Conservation (phyloP, 2,113 vertebrate genomes). For the Nansenia antarctica region DNA sequence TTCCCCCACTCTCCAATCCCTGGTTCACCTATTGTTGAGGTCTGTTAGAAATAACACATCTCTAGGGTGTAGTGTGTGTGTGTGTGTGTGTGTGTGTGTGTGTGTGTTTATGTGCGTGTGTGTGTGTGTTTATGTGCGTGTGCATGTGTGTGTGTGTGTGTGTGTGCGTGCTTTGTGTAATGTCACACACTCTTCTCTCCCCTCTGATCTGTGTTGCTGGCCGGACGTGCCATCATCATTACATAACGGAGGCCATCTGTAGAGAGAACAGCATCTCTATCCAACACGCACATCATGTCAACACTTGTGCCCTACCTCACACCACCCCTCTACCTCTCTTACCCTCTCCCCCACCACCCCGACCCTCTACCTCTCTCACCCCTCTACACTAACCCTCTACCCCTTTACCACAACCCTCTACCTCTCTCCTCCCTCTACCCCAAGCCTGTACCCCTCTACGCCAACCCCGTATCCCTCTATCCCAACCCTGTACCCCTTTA, state of each 20-base stretch:
- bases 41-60: constrained; percentile 22
- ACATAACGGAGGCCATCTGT: too few species aligned
- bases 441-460: constrained; percentile 7
- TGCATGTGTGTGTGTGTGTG: background rate
- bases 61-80: too few species aligned
- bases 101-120: too few species aligned
- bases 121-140: background rate
- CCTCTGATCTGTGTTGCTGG: too few species aligned
- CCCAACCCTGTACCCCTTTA: constrained; percentile 1
- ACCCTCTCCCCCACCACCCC: background rate
- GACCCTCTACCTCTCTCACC: too few species aligned
- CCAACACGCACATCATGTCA: too few species aligned
- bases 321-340: background rate
- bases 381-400: background rate
- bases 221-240: too few species aligned
- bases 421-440: background rate
- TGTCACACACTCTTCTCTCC: too few species aligned
- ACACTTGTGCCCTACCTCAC: too few species aligned
- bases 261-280: too few species aligned
- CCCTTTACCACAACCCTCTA: background rate
- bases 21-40: constrained; percentile 12
- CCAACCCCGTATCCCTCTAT: background rate
- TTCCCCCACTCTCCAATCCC: background rate
- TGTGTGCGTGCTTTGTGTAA: too few species aligned
- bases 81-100: too few species aligned